A percentile compares a stretch with the other conserved stretches of the same genome.
phyloP scores from a whole-genome alignment of 2,113 vertebrate genomes.

The Odocoileus hemionus region DNA sequence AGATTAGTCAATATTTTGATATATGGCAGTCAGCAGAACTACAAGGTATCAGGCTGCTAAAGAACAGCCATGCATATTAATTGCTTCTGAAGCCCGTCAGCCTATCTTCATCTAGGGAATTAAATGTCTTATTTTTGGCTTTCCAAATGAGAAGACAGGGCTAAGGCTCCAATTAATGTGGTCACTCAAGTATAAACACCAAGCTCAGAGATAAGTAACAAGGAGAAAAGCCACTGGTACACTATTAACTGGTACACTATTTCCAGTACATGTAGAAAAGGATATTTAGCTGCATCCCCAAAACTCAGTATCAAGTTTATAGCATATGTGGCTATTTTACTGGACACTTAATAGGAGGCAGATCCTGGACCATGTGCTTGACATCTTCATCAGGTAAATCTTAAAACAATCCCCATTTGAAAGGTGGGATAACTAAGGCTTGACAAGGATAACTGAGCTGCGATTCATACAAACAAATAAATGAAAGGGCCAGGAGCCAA shows the following conservation, averaged over 20 bases:
- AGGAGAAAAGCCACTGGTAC: not conserved
- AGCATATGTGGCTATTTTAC: not conserved
- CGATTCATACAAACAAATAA: not conserved
- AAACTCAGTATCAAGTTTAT: not conserved
- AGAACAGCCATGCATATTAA: slow-evolving; percentile 7
- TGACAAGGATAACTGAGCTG: not conserved
- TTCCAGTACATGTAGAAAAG: not conserved
- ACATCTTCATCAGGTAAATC: not conserved
- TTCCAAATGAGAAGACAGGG: not conserved
- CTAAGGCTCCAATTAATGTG: not conserved
- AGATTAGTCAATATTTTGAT: slow-evolving; percentile 41
- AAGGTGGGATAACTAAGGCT: not conserved
- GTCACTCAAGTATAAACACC: not conserved
- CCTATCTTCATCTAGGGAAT: not conserved
- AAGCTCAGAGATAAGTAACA: not conserved
- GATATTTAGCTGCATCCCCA: not conserved
- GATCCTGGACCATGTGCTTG: not conserved
- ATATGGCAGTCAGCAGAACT: not conserved
- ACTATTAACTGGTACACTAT: not conserved
- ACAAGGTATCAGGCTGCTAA: not conserved
- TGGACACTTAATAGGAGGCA: not conserved
- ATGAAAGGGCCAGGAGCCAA: not conserved
- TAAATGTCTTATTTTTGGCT: not conserved
- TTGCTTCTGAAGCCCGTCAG: not conserved
- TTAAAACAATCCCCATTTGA: not conserved